Evolutionary conservation across 1,140 invertebrate genomes (phyloP).

Genomic region (Drosophila kohkoa): DNA sequence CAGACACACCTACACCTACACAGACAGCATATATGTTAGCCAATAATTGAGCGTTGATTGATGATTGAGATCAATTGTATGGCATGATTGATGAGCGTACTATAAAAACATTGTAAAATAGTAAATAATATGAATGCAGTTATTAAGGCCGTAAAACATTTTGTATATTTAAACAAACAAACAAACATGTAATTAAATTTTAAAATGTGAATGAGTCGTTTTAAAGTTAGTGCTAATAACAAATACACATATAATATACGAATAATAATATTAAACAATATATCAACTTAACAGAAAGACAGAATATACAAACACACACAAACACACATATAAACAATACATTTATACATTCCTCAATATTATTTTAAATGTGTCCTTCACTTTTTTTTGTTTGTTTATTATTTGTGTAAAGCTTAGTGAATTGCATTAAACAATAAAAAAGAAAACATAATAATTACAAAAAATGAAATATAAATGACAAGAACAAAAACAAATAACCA

Average conservation of each 20-base stretch:
- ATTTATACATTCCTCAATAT: conserved; percentile 74
- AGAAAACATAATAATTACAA: conserved; percentile 59
- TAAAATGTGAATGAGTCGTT: conserved; percentile 69
- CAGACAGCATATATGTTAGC: conserved; percentile 65
- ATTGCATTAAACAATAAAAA: conserved; percentile 69
- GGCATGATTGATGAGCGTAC: conserved; percentile 3
- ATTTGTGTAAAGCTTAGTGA: conserved; percentile 60
- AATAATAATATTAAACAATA: conserved; percentile 19
- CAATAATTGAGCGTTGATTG: conserved; percentile 64
- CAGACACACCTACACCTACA: conserved; percentile 16
- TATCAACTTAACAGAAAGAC: conserved; percentile 17
- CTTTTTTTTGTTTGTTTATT: conserved; percentile 55
- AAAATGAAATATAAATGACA: conserved; percentile 41
- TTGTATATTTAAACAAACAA: conserved; percentile 62
- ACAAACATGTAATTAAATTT: conserved; percentile 55
- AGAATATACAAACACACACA: conserved; percentile 36
- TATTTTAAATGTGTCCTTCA: conserved; percentile 71
- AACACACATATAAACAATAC: conserved; percentile 32
- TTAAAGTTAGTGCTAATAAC: conserved; percentile 62
- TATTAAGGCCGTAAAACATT: conserved; percentile 43
- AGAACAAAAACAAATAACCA: conserved; percentile 43
- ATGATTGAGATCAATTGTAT: conserved; percentile 25
- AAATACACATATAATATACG: not conserved
- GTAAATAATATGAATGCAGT: conserved; percentile 55
- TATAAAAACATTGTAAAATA: conserved; percentile 76